These are phyloP conservation scores for Carterocephalus palaemon DNA, from an alignment of 2,888 invertebrate genomes.

Conservation along the genomic window DNA sequence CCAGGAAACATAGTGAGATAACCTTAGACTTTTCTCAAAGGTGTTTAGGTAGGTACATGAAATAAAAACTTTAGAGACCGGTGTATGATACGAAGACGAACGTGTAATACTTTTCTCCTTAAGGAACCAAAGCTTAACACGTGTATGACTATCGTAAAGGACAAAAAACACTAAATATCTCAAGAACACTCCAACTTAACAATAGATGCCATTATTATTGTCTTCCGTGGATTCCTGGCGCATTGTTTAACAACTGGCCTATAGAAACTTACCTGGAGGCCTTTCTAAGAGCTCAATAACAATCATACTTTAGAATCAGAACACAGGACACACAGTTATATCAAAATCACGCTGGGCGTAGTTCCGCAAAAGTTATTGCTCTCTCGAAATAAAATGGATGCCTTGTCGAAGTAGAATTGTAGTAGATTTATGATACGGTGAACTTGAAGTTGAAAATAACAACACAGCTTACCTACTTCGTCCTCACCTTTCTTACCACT, in stretches of 20 bases:
- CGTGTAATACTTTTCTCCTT: too few relatives aligned
- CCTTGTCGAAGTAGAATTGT: not conserved
- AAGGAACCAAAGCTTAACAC: too few relatives aligned
- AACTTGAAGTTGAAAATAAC: too few relatives aligned
- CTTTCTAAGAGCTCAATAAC: not conserved
- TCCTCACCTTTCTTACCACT: too few relatives aligned
- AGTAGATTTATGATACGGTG: too few relatives aligned
- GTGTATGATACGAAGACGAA: too few relatives aligned
- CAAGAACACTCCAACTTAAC: constrained; percentile 1
- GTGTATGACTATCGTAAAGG: constrained; percentile 3
- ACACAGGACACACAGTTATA: not conserved
- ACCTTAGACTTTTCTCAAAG: too few relatives aligned
- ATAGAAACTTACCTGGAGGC: constrained; percentile 11
- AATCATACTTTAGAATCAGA: not conserved
- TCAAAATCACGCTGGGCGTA: not conserved
- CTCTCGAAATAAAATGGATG: constrained; percentile 4
- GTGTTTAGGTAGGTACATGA: too few relatives aligned
- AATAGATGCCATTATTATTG: constrained; percentile 10
- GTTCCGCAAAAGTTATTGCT: not conserved
- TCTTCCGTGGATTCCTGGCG: not conserved
- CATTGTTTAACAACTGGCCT: constrained; percentile 6
- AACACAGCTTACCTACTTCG: too few relatives aligned
- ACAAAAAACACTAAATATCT: not conserved
- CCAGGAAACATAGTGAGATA: too few relatives aligned
- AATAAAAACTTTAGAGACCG: too few relatives aligned